Base-by-base conservation (phyloP, 2,888 invertebrate species). In the Aproaerema taeniolella region DNA sequence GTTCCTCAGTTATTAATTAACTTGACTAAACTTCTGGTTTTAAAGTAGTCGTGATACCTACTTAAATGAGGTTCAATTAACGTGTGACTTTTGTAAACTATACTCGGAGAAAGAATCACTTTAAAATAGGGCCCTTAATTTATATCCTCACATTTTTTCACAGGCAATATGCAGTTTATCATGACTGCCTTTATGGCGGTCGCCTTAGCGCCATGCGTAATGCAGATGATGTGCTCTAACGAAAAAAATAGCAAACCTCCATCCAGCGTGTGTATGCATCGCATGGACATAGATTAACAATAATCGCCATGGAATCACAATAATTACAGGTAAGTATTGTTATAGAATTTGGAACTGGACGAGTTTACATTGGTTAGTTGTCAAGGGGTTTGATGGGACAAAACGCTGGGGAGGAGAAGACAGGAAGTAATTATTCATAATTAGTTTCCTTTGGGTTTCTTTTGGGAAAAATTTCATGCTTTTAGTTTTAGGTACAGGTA, bases 241-340 rank as follows among this genome's bases (percentile, higher is more conserved):
- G n/a, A n/a, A 36, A 30, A 30, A 7, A 4, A 53, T 38, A 49
- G 41, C 20, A 30, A 47, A 39, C 55, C 50, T 48, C 31, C 66
- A 60, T 1, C 78, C 53, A 58, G 61, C 55, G 77, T 82, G 32
- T 82, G 82, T 66, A 70, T 82, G 79, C 82, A 80, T 32, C 67
- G 71, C 6, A 12, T 38, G 1, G 37, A 37, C 13, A 20, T 32
- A 30, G 38, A 36, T 26, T 15, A 31, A 49, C 28, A 28, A 9
- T 7, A 28, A 28, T 9, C 28, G 10, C 28, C 28, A 28, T 28
- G 14, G 31, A n/a, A n/a, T n/a, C n/a, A n/a, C n/a, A n/a, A n/a
- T n/a, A n/a, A n/a, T n/a, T n/a, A n/a, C n/a, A n/a, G n/a, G n/a
- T n/a, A n/a, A n/a, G n/a, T n/a, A n/a, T n/a, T n/a, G n/a, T n/a